These are phyloP conservation scores for Phodopus roborovskii DNA, from an alignment of 2,113 vertebrate species.

Conservation along the genomic window DNA sequence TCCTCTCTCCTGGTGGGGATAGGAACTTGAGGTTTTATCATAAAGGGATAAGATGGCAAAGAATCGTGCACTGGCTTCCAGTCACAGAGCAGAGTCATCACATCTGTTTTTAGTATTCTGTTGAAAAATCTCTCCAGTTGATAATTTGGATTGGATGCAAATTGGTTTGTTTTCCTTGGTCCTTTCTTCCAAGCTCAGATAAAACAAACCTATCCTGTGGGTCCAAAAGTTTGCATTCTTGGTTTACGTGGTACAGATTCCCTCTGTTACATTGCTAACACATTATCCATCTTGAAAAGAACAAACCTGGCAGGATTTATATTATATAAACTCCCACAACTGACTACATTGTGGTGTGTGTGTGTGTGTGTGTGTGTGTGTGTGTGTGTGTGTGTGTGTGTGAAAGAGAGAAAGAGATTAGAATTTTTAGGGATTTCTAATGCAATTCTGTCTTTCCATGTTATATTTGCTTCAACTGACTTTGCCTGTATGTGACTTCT, in stretches of 20 bases:
- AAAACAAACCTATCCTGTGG: slow-evolving; percentile 86
- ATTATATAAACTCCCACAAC: slow-evolving; percentile 56
- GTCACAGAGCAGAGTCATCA: slow-evolving; percentile 76
- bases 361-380: slow-evolving; percentile 63
- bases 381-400: neutral
- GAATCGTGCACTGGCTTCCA: slow-evolving; percentile 75
- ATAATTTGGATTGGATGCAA: slow-evolving; percentile 85
- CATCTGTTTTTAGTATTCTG: slow-evolving; percentile 87
- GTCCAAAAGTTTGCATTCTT: slow-evolving; percentile 81
- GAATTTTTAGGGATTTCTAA: slow-evolving; percentile 61
- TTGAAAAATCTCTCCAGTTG: slow-evolving; percentile 85
- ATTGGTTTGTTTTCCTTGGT: slow-evolving; percentile 85
- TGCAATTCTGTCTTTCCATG: neutral
- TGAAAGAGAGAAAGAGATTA: slow-evolving; percentile 38
- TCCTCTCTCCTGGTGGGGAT: slow-evolving; percentile 68
- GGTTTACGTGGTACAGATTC: slow-evolving; percentile 81
- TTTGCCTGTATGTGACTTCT: neutral
- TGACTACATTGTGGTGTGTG: slow-evolving; percentile 48
- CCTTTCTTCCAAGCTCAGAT: slow-evolving; percentile 83
- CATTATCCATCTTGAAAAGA: slow-evolving; percentile 81
- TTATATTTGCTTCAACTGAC: slow-evolving; percentile 61
- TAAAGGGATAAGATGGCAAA: slow-evolving; percentile 79
- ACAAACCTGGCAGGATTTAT: slow-evolving; percentile 69
- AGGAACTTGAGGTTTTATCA: slow-evolving; percentile 81
- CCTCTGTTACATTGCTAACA: slow-evolving; percentile 82